A percentile compares a stretch with the other conserved stretches of the same genome.
Evolutionary conservation across 2,888 invertebrate species (phyloP).

Genomic region (Chymomyza caudatula): DNA sequence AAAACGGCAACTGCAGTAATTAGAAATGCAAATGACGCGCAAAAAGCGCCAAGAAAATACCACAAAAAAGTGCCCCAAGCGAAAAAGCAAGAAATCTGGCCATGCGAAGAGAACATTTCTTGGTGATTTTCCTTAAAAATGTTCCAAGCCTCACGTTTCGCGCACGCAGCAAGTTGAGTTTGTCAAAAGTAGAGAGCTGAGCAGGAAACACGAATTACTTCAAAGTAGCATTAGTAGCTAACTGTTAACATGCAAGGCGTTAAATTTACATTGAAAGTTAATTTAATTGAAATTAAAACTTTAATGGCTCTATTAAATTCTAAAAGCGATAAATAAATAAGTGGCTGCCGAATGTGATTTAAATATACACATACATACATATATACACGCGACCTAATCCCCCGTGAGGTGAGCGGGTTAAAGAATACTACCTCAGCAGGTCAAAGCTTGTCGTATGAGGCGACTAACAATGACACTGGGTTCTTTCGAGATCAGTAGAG

Average conservation of each 20-base stretch:
- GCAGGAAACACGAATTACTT: background rate
- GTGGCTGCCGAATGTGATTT: too few species aligned
- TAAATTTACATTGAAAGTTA: background rate
- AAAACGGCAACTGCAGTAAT: slow-evolving; percentile 43
- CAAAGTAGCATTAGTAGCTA: background rate
- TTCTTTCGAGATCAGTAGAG: too few species aligned
- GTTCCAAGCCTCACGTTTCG: background rate
- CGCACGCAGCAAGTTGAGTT: background rate
- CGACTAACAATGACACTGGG: too few species aligned
- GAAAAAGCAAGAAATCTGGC: background rate
- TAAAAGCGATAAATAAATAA: too few species aligned
- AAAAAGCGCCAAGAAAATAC: slow-evolving; percentile 32
- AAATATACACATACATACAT: too few species aligned
- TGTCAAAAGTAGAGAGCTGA: background rate
- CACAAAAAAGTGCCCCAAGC: background rate
- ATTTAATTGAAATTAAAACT: background rate
- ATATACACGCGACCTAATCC: too few species aligned
- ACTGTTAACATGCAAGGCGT: background rate
- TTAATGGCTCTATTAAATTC: background rate
- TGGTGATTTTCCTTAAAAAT: background rate
- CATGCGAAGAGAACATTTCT: background rate
- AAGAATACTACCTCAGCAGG: too few species aligned
- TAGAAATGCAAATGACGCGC: slow-evolving; percentile 58
- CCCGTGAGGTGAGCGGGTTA: too few species aligned
- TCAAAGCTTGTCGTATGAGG: too few species aligned